Conservation (phyloP, 2,113 vertebrate species). For the Pardalotus punctatus region DNA sequence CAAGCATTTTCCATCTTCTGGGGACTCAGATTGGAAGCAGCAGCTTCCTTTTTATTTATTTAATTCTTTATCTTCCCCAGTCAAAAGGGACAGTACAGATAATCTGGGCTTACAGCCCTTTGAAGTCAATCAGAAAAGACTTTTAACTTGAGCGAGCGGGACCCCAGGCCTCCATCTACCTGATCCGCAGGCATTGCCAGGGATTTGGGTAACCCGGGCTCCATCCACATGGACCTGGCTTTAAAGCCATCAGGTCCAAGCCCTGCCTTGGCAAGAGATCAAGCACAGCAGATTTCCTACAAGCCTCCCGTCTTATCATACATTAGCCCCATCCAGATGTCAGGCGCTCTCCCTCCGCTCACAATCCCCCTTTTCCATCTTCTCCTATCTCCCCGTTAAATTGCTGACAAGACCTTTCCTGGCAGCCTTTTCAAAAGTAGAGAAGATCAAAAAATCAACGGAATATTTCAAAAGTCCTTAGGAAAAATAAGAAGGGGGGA, state of each 20-base stretch:
- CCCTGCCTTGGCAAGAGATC: background rate
- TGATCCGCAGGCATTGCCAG: background rate
- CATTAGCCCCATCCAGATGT: background rate
- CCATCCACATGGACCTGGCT: rapidly evolving
- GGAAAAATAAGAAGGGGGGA: background rate
- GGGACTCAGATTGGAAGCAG: background rate
- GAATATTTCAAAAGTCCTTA: background rate
- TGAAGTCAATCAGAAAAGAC: background rate
- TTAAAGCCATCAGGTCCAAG: background rate
- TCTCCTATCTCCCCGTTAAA: conserved; percentile 5
- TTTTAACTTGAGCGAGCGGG: background rate
- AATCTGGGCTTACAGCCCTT: background rate
- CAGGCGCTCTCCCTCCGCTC: background rate
- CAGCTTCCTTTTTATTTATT: background rate
- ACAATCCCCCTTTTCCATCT: background rate
- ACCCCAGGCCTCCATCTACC: background rate
- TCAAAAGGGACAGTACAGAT: background rate
- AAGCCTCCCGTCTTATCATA: background rate
- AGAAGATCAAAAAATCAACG: background rate
- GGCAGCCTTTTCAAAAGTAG: background rate
- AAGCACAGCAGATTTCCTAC: background rate
- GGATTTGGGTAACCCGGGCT: background rate
- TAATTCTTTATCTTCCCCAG: background rate
- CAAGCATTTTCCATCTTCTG: background rate
- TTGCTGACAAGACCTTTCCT: conserved; percentile 27